Evolutionary conservation across 2,888 invertebrate genomes (phyloP).

Genomic region (Branchipolynoe longqiensis): DNA sequence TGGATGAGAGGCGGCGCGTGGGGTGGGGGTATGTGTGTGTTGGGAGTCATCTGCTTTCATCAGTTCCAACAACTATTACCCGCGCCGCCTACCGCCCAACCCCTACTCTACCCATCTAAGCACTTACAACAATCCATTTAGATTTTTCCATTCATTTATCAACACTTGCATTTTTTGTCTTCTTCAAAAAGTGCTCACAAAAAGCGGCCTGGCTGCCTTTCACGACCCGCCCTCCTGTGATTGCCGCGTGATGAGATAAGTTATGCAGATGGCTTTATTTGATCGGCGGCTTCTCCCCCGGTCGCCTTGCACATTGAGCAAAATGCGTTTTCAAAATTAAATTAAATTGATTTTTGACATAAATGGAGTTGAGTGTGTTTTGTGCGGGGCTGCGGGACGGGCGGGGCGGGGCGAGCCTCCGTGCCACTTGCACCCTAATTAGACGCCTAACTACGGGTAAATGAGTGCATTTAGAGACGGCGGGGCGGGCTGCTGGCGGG

Average conservation of each 20-base stretch:
- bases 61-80: background rate
- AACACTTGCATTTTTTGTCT: constrained; percentile 29
- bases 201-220: background rate
- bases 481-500: background rate
- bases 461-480: constrained; percentile 25
- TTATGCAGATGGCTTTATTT: constrained; percentile 27
- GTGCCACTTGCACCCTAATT: constrained; percentile 5
- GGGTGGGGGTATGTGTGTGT: background rate
- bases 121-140: constrained; percentile 23
- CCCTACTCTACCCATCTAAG: constrained; percentile 23
- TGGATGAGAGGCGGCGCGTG: no score
- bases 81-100: background rate
- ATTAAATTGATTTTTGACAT: constrained; percentile 31
- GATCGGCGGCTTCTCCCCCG: no score
- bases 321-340: constrained; percentile 34
- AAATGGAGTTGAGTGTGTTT: constrained; percentile 25
- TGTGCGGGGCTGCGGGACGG: background rate
- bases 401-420: background rate
- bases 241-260: background rate
- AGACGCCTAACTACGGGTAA: background rate
- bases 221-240: background rate
- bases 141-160: constrained; percentile 17
- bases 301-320: constrained; percentile 9
- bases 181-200: background rate
- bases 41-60: background rate